Evolutionary conservation across 2,113 vertebrate species (phyloP).

Genomic region (Carlito syrichta): DNA sequence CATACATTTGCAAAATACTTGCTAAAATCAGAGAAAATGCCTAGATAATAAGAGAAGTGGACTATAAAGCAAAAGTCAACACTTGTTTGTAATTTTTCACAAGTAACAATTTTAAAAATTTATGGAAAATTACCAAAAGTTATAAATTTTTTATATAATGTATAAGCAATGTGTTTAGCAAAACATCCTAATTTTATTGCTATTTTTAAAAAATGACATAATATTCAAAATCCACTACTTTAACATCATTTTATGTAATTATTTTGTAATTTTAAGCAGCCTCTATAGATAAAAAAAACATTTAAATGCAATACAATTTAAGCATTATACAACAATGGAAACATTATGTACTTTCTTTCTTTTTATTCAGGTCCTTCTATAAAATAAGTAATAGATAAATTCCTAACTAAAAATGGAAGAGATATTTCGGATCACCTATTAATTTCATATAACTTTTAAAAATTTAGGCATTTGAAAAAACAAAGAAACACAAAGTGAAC

Average conservation of each 20-base stretch:
- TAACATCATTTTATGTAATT: neutral
- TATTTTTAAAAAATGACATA: neutral
- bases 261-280: neutral
- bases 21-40: neutral
- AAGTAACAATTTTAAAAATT: slow-evolving; percentile 69
- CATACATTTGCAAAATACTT: neutral
- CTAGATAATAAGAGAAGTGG: neutral
- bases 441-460: neutral
- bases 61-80: neutral
- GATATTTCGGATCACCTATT: neutral
- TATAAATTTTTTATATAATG: slow-evolving; percentile 66
- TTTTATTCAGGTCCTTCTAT: neutral
- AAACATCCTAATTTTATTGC: neutral
- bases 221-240: neutral
- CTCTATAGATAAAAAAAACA: neutral
- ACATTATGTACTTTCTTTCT: neutral
- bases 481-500: neutral
- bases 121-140: slow-evolving; percentile 68
- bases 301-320: neutral
- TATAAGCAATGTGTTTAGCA: slow-evolving; percentile 23
- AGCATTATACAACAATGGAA: neutral
- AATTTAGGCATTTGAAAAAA: neutral
- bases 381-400: neutral
- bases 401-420: neutral
- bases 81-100: slow-evolving; percentile 44